phyloP scores from a whole-genome alignment of 2,113 vertebrate species.

The Corythornis madagascariensis region DNA sequence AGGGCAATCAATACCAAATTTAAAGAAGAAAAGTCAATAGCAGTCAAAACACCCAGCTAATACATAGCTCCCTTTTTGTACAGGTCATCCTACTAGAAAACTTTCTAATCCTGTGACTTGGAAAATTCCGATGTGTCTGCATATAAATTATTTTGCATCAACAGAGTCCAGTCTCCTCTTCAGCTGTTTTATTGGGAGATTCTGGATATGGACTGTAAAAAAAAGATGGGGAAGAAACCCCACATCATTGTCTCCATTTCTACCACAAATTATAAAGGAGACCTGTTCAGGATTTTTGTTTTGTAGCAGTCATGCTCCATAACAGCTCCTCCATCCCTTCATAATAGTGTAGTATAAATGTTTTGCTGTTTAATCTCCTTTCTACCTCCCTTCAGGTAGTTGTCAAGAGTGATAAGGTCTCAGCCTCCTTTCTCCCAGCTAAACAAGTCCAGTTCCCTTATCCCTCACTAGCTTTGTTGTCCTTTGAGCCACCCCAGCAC shows the following conservation, averaged over 20 bases:
- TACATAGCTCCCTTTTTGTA: not conserved
- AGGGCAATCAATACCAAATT: conserved; percentile 4
- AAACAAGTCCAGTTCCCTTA: not conserved
- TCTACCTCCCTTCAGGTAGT: not conserved
- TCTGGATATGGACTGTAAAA: not conserved
- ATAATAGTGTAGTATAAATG: not conserved
- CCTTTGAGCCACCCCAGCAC: not conserved
- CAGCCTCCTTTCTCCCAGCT: not conserved
- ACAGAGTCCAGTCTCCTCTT: not conserved
- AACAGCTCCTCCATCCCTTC: not conserved
- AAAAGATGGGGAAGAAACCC: not conserved
- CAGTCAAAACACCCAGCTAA: not conserved
- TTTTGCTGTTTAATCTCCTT: not conserved
- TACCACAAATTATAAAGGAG: not conserved
- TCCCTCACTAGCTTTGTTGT: not conserved
- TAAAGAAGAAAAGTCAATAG: conserved; percentile 39
- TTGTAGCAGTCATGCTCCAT: not conserved
- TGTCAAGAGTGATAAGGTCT: not conserved
- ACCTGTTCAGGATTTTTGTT: not conserved
- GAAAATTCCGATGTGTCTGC: not conserved
- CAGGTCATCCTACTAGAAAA: not conserved
- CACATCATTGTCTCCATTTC: not conserved
- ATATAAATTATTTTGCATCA: not conserved
- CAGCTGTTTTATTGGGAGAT: not conserved
- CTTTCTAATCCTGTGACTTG: not conserved